Conservation (phyloP, 2,888 invertebrate species). For the Drosophila meridiana region DNA sequence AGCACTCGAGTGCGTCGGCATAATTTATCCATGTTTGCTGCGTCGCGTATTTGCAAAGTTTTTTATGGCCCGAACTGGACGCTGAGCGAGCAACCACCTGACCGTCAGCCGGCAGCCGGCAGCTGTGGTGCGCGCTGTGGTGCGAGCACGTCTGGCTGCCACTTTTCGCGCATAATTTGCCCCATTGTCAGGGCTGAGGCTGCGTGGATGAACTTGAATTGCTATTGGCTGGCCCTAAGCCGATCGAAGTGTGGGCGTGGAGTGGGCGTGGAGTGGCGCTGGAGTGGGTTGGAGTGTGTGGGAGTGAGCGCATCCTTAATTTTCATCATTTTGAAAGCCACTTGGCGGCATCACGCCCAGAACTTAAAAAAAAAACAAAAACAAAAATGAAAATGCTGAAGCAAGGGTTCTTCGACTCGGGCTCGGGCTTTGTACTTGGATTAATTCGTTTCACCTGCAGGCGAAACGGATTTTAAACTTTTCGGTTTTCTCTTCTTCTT, state of each 20-base stretch:
- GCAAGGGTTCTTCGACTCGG: slow-evolving; percentile 15
- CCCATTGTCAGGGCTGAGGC: slow-evolving; percentile 63
- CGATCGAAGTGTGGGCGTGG: neutral
- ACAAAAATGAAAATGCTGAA: neutral
- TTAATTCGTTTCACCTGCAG: slow-evolving; percentile 63
- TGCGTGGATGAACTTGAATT: slow-evolving; percentile 37
- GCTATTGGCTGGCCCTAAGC: slow-evolving; percentile 44
- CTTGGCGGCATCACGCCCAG: slow-evolving; percentile 72
- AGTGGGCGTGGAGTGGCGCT: neutral
- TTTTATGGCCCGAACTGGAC: slow-evolving; percentile 41
- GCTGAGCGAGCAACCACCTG: slow-evolving; percentile 35
- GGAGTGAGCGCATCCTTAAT: slow-evolving; percentile 50
- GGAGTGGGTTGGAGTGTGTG: neutral
- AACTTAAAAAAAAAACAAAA: slow-evolving; percentile 6
- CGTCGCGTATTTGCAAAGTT: slow-evolving; percentile 58
- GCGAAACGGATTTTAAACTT: slow-evolving; percentile 36
- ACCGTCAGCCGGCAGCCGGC: slow-evolving; percentile 2
- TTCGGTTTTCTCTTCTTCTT: slow-evolving; percentile 24
- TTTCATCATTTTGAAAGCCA: slow-evolving; percentile 66
- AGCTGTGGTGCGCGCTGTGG: neutral
- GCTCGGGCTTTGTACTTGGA: neutral
- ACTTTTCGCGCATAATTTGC: slow-evolving; percentile 80
- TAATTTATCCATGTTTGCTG: slow-evolving; percentile 76
- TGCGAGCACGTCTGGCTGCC: slow-evolving; percentile 57
- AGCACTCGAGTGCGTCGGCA: slow-evolving; percentile 80